Conservation (phyloP, 2,797 vertebrate genomes). For the Stomatorhinus walkeri region DNA sequence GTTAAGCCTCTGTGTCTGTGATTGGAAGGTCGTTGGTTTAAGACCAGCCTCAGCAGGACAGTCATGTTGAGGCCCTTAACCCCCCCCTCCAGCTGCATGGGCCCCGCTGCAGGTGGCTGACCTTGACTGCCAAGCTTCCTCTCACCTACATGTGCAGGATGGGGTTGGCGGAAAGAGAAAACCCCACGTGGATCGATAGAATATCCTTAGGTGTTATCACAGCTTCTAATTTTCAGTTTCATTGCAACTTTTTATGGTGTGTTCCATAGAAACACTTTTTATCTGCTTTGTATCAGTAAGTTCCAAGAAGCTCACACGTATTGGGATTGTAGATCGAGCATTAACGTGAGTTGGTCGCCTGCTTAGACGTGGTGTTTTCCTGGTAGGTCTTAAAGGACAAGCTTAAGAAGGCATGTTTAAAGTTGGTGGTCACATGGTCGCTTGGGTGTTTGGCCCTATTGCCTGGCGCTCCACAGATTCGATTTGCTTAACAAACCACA, state of each 20-base stretch:
- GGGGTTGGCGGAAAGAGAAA: background rate
- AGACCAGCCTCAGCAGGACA: background rate
- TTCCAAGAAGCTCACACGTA: background rate
- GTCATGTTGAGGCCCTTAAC: background rate
- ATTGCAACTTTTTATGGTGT: background rate
- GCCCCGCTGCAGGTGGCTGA: background rate
- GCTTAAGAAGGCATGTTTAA: background rate
- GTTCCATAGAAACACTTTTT: background rate
- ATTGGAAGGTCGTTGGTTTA: background rate
- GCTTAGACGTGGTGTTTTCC: background rate
- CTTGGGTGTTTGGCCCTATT: background rate
- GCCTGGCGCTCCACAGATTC: background rate
- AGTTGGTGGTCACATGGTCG: constrained; percentile 13
- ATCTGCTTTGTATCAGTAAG: background rate
- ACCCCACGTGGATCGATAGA: background rate
- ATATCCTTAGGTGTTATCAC: background rate
- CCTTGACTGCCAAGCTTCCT: background rate
- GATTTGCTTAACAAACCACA: background rate
- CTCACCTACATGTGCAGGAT: background rate
- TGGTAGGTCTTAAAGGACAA: background rate
- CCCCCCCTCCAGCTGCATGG: background rate
- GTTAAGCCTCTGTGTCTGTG: background rate
- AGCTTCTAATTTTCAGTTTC: background rate
- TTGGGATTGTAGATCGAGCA: background rate
- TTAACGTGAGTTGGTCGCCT: background rate